These are phyloP conservation scores for Struthio camelus DNA, from an alignment of 2,113 vertebrate genomes.

Conservation along the genomic window DNA sequence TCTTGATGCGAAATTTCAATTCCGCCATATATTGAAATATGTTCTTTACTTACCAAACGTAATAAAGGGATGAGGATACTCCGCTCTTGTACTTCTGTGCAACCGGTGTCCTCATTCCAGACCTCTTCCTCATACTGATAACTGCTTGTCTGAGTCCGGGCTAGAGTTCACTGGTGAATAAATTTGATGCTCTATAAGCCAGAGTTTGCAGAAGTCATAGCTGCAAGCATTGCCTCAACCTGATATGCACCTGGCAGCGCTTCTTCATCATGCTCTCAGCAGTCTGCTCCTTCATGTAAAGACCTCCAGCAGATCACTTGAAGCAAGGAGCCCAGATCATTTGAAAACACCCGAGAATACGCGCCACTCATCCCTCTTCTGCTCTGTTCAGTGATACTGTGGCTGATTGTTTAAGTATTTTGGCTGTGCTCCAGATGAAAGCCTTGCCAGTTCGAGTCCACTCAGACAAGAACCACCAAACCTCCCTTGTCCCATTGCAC, in stretches of 20 bases:
- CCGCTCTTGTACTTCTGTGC: fast-evolving
- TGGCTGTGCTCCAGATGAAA: not conserved
- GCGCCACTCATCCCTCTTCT: not conserved
- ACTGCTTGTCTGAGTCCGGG: not conserved
- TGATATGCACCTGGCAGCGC: not conserved
- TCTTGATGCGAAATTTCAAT: not conserved
- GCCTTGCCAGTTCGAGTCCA: not conserved
- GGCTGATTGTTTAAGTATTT: not conserved
- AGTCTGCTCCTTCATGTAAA: not conserved
- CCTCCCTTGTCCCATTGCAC: not conserved
- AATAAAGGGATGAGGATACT: not conserved
- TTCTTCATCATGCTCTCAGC: not conserved
- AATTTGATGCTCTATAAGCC: not conserved
- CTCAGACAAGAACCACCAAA: not conserved
- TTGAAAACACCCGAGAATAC: not conserved
- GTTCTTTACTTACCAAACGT: not conserved
- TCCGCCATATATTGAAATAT: not conserved
- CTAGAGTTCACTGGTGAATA: not conserved
- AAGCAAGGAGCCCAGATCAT: not conserved
- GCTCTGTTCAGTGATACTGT: not conserved
- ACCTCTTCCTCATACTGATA: not conserved
- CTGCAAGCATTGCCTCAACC: not conserved
- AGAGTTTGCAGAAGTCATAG: not conserved
- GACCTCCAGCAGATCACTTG: not conserved
- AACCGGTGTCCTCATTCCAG: not conserved